Evolutionary conservation across 1,140 invertebrate genomes (phyloP).

Genomic region (Trichonephila clavipes): DNA sequence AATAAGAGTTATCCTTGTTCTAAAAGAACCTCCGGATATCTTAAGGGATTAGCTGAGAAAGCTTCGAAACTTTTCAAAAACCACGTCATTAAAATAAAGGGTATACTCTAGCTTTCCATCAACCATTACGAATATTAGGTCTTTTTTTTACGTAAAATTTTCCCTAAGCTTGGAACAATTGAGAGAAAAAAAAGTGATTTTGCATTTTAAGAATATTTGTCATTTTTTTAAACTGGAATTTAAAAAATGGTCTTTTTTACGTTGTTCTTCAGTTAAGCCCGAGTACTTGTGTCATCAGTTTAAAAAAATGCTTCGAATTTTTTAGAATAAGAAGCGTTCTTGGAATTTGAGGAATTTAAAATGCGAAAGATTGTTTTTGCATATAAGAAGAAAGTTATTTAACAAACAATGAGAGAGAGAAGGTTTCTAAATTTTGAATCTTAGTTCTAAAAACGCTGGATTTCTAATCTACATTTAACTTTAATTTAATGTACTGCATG

Average conservation of each 20-base stretch:
- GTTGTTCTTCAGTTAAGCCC: background rate
- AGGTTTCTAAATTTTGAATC: too few species aligned
- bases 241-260: too few species aligned
- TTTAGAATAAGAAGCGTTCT: background rate
- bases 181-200: background rate
- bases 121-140: background rate
- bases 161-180: background rate
- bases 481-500: too few species aligned
- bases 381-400: too few species aligned
- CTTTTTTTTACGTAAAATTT: background rate
- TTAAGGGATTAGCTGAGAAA: constrained; percentile 14
- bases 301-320: background rate
- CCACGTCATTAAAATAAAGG: constrained; percentile 29
- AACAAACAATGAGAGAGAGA: too few species aligned
- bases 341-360: background rate
- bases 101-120: background rate
- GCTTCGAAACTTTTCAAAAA: constrained; percentile 16
- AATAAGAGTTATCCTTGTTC: background rate
- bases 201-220: constrained; percentile 10
- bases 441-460: too few species aligned
- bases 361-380: background rate
- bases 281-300: background rate
- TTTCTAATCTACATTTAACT: too few species aligned
- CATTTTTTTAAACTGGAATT: too few species aligned
- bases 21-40: background rate